Conservation (phyloP, 2,888 invertebrate species). For the Panorpa germanica region DNA sequence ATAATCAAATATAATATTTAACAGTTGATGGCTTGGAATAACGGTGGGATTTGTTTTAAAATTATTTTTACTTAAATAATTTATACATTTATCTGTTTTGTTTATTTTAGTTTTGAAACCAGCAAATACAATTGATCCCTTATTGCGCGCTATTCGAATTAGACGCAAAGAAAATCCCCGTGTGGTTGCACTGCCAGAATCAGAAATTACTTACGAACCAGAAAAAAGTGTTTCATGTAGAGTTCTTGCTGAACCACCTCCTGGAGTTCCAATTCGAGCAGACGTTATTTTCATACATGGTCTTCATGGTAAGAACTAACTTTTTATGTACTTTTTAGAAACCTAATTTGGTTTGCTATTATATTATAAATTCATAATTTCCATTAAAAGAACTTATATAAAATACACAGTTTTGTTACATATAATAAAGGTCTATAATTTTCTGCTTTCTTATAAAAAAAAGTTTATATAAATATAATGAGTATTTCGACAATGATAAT, state of each 20-base stretch:
- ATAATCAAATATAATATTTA: no score
- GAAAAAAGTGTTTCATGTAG: conserved; percentile 21
- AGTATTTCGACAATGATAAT: no score
- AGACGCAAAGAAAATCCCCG: conserved; percentile 19
- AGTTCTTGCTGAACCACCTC: conserved; percentile 21
- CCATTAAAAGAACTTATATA: conserved; percentile 2
- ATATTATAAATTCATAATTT: neutral
- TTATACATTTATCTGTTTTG: neutral
- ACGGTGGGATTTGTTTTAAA: neutral
- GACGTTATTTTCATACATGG: conserved; percentile 78
- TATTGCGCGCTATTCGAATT: conserved; percentile 21
- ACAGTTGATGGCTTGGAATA: no score
- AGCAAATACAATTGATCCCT: conserved; percentile 20
- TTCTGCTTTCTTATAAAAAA: no score
- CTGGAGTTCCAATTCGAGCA: conserved; percentile 22
- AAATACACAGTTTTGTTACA: no score
- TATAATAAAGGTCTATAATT: no score
- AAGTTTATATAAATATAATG: no score
- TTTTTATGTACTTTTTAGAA: neutral
- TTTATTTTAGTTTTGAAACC: conserved; percentile 8
- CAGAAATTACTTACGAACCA: conserved; percentile 8
- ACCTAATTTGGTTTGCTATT: neutral
- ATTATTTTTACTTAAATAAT: no score
- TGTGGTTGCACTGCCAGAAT: conserved; percentile 19
- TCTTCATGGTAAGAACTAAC: conserved; percentile 32